A percentile compares a stretch with the other conserved stretches of the same genome.
Evolutionary conservation across 2,113 vertebrate genomes (phyloP).

Genomic region (Silurus meridionalis): DNA sequence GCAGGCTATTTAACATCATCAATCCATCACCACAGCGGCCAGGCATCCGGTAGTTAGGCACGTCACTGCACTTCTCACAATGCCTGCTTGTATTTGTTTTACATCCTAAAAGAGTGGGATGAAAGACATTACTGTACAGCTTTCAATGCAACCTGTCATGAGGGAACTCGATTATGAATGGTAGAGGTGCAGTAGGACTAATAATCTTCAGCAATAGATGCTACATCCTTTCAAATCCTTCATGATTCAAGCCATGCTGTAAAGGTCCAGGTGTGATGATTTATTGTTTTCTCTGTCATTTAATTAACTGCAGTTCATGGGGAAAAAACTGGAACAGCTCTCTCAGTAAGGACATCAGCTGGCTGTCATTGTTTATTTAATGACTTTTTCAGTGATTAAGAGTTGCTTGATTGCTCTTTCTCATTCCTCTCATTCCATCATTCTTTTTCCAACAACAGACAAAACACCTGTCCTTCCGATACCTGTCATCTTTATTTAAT

Average conservation of each 20-base stretch:
- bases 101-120: conserved; percentile 10
- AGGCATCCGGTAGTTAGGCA: neutral
- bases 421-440: neutral
- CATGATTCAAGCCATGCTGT: neutral
- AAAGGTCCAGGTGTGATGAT: neutral
- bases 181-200: neutral
- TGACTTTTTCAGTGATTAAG: conserved; percentile 35
- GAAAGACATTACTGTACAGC: conserved; percentile 14
- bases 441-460: neutral
- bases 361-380: conserved; percentile 37
- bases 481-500: neutral
- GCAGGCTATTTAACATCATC: neutral
- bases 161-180: neutral
- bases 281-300: neutral
- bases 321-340: conserved; percentile 17
- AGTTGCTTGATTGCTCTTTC: neutral
- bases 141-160: conserved; percentile 3
- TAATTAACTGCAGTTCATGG: conserved; percentile 16
- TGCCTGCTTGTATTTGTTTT: conserved; percentile 9
- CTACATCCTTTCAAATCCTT: neutral
- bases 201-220: neutral
- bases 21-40: neutral
- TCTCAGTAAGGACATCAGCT: conserved; percentile 33
- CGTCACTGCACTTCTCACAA: neutral
- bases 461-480: neutral